These are phyloP conservation scores for Chloropsis cyanopogon DNA, from an alignment of 2,113 vertebrate genomes.

Conservation along the genomic window DNA sequence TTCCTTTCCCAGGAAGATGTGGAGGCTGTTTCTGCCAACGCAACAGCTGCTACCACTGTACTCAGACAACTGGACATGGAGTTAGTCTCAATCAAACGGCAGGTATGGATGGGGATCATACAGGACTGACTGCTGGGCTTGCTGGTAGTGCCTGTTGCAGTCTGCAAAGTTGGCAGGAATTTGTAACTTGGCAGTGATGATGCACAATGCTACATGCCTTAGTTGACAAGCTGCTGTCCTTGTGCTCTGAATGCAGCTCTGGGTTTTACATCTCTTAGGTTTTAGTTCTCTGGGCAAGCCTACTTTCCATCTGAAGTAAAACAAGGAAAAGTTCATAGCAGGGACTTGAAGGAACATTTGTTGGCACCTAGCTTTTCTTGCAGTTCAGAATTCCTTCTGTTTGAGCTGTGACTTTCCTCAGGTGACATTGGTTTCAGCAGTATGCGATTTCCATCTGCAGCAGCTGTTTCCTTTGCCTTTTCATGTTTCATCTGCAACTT, in stretches of 20 bases:
- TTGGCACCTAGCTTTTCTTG: not conserved
- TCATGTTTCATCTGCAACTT: not conserved
- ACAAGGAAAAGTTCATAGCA: not conserved
- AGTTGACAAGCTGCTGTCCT: not conserved
- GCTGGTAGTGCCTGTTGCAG: not conserved
- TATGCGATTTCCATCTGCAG: not conserved
- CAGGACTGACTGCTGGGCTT: not conserved
- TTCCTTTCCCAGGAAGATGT: constrained; percentile 91
- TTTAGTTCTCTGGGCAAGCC: not conserved
- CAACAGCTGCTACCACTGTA: constrained; percentile 83
- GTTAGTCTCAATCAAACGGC: constrained; percentile 91
- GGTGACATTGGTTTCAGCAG: not conserved
- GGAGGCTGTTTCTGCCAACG: constrained; percentile 83
- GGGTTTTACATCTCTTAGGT: not conserved
- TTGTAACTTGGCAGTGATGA: not conserved
- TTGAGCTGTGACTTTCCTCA: not conserved
- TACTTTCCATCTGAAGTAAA: not conserved
- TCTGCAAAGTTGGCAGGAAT: not conserved
- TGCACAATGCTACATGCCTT: not conserved
- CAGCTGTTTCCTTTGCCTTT: not conserved
- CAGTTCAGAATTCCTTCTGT: not conserved
- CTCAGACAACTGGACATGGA: constrained; percentile 91
- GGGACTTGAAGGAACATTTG: not conserved
- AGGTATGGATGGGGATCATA: constrained; percentile 67
- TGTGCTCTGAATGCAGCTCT: not conserved